Evolutionary conservation across 2,888 invertebrate genomes (phyloP), one percentile per base, ranked within the genome.

Genomic region (Sesia bembeciformis): DNA sequence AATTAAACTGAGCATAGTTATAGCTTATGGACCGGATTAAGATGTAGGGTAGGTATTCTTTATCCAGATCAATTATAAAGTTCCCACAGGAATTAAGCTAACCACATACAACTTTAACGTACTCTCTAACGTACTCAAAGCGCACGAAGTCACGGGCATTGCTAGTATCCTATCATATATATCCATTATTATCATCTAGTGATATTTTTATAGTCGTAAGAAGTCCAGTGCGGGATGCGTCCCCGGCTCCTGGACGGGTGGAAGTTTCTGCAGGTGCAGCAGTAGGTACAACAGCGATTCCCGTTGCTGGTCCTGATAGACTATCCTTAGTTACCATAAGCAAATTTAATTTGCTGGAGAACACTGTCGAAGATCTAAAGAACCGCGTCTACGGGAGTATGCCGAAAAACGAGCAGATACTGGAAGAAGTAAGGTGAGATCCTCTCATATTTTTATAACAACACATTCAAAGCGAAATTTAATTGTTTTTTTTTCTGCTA

Each of bases 291-390:
- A 4, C 54, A 52, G 3, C 58, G 51, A 40, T 61, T 62, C 1
- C 61, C 65, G 3, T 52, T 61, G 4, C 40, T 52, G 46, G n/a
- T 46, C 46, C 63, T 0, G 84, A 84, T 40, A 80, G 62, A 58
- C 76, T 88, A 1, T 87, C 91, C 0, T 78, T 92, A 0, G 83
- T 88, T 40, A 88, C 88, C 0, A 60, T 77, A 4, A 86, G 84
- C 75, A 87, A 83, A 59, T 88, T 89, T 57, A 85, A 87, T 55
- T 7, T 84, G 5, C 67, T 90, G 43, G 82, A 85, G 56, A 67
- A 60, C 54, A 58, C 70, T 1, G 89, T 90, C 3, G 75, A 77
- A 40, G 84, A 86, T 51, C 61, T 90, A 5, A 81, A 74, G 59
- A 76, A 74, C 39, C 77, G 84, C 23, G 85, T 90, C 0, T 87